phyloP scores from a whole-genome alignment of 2,113 vertebrate genomes.

The Ceyx cyanopectus region DNA sequence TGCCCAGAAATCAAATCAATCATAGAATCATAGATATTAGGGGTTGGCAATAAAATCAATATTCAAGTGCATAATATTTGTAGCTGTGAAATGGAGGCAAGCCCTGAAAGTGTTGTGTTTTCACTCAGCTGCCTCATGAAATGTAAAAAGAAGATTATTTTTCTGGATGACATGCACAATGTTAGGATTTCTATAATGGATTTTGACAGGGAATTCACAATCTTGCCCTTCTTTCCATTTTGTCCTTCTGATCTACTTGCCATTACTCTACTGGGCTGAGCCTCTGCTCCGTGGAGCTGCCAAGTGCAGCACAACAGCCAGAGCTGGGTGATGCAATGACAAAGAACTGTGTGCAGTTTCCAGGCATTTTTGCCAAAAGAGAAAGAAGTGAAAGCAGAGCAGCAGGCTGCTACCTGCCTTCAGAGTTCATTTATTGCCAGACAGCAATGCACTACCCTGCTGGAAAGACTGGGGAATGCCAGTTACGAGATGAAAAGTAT shows the following conservation, averaged over 20 bases:
- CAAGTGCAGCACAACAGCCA: background rate
- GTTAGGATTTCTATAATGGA: background rate
- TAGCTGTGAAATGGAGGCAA: background rate
- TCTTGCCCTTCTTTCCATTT: conserved; percentile 1
- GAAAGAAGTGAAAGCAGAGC: background rate
- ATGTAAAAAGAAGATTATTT: background rate
- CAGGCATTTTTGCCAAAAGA: background rate
- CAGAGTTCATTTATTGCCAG: background rate
- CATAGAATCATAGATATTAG: too few relatives aligned
- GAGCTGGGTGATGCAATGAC: background rate
- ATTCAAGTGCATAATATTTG: background rate
- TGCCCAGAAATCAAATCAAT: background rate
- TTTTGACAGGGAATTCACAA: background rate
- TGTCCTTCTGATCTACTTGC: conserved; percentile 19
- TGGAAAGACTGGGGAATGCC: background rate
- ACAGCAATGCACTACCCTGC: background rate
- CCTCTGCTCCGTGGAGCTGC: background rate
- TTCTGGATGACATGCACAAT: background rate
- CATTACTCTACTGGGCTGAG: background rate
- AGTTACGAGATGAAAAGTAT: background rate
- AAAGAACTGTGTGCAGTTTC: background rate
- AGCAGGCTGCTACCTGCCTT: background rate
- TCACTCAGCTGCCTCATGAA: background rate
- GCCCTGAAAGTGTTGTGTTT: background rate
- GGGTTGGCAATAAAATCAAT: background rate